phyloP scores from a whole-genome alignment of 1,140 invertebrate species.

The Sarcophaga bullata region DNA sequence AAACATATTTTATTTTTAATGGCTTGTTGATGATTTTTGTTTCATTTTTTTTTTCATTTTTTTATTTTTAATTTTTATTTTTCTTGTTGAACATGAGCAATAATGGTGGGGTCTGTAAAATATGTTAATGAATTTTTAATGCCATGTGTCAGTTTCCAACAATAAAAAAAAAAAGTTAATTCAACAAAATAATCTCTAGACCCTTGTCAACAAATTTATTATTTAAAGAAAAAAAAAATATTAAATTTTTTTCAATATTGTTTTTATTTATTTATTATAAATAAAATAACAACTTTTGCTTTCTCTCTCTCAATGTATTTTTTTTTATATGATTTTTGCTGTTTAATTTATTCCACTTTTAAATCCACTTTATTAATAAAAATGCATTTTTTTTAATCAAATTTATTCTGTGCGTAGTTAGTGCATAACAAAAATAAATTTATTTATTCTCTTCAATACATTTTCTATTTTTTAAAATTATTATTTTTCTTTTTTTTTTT shows the following conservation, averaged over 20 bases:
- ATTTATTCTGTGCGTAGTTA: not conserved
- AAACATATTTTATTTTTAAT: too few species aligned
- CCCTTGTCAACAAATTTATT: slow-evolving; percentile 21
- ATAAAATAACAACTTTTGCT: not conserved
- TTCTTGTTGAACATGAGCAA: not conserved
- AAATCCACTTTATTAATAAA: slow-evolving; percentile 23
- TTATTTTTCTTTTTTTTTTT: too few species aligned
- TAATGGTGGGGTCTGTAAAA: not conserved
- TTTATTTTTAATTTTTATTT: too few species aligned
- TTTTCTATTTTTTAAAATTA: too few species aligned
- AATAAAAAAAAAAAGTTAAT: not conserved
- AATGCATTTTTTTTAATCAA: slow-evolving; percentile 17
- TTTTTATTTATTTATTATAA: not conserved
- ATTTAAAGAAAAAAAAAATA: not conserved
- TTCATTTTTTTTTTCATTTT: not conserved
- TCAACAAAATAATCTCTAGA: slow-evolving; percentile 2
- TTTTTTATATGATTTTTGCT: not conserved
- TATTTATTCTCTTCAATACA: too few species aligned
- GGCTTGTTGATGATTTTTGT: not conserved
- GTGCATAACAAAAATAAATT: too few species aligned
- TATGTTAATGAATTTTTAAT: slow-evolving; percentile 25
- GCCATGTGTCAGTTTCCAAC: not conserved
- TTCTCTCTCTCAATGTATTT: not conserved
- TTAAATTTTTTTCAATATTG: not conserved
- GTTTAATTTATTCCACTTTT: slow-evolving; percentile 20